Conservation (phyloP, 35 echinoderm and acorn worm species). For the Apostichopus japonicus region DNA sequence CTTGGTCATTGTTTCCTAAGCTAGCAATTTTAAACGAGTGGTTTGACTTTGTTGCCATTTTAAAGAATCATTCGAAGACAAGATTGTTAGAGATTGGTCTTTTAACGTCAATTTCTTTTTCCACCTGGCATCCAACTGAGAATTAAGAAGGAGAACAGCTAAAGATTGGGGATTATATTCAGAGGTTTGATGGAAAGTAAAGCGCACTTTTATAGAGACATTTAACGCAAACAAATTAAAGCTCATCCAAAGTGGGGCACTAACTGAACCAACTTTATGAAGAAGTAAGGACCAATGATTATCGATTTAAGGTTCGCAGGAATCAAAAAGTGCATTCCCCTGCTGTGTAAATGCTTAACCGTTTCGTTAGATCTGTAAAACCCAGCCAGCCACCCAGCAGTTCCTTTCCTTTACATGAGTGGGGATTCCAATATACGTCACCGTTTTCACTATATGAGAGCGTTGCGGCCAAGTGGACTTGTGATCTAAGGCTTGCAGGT, state of each 20-base stretch:
- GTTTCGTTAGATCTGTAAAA: no score
- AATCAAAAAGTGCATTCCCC: slow-evolving; percentile 14
- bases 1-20: not conserved
- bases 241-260: not conserved
- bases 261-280: slow-evolving; percentile 15
- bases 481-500: no score
- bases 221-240: not conserved
- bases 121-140: not conserved
- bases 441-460: no score
- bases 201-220: not conserved
- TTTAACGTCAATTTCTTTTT: not conserved
- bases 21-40: not conserved
- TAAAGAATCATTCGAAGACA: not conserved
- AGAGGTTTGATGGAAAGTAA: not conserved
- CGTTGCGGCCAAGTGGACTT: no score
- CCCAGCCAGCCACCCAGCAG: no score
- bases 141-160: not conserved
- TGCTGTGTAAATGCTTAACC: slow-evolving; percentile 6
- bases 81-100: slow-evolving; percentile 25
- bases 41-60: not conserved
- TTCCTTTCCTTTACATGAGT: no score
- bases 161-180: no score
- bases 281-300: slow-evolving; percentile 7
- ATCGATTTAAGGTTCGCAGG: slow-evolving; percentile 3
- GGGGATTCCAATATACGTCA: no score